These are phyloP conservation scores for Tenthredo scrophulariae DNA, from an alignment of 2,888 invertebrate genomes.

Conservation along the genomic window DNA sequence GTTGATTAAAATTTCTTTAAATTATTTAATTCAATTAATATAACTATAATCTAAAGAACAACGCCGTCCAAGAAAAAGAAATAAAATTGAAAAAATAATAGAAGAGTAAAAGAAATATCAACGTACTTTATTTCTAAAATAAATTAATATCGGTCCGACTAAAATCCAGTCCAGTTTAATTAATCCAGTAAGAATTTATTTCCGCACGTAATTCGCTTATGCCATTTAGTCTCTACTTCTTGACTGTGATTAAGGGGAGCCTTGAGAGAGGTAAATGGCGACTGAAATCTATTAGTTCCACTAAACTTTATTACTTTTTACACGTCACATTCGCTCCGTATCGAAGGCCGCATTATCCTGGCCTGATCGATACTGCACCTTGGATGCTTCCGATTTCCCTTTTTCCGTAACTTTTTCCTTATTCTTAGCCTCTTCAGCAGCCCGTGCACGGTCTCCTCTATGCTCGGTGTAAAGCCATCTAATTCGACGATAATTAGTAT, in stretches of 20 bases:
- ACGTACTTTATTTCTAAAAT: background rate
- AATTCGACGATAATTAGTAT: conserved; percentile 53
- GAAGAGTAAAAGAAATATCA: background rate
- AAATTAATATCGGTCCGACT: background rate
- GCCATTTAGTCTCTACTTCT: conserved; percentile 1
- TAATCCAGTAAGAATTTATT: conserved; percentile 12
- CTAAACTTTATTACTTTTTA: conserved; percentile 9
- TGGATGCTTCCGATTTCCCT: conserved; percentile 77
- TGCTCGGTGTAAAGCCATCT: conserved; percentile 87
- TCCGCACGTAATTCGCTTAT: background rate
- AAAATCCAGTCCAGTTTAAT: background rate
- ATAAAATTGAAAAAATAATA: background rate
- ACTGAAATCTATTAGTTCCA: conserved; percentile 19
- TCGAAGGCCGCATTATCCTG: conserved; percentile 77
- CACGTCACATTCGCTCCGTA: conserved; percentile 70
- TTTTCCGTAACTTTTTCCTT: conserved; percentile 71
- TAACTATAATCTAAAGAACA: background rate
- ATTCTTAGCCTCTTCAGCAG: conserved; percentile 67
- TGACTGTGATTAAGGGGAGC: background rate
- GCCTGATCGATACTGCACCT: conserved; percentile 72
- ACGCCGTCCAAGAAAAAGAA: background rate
- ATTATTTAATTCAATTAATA: background rate
- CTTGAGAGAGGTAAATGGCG: conserved; percentile 21
- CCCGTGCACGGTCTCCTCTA: conserved; percentile 79
- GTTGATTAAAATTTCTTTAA: background rate